Evolutionary conservation across 2,113 vertebrate species (phyloP), one percentile per base, ranked within the genome.

Genomic region (Bufo gargarizans): DNA sequence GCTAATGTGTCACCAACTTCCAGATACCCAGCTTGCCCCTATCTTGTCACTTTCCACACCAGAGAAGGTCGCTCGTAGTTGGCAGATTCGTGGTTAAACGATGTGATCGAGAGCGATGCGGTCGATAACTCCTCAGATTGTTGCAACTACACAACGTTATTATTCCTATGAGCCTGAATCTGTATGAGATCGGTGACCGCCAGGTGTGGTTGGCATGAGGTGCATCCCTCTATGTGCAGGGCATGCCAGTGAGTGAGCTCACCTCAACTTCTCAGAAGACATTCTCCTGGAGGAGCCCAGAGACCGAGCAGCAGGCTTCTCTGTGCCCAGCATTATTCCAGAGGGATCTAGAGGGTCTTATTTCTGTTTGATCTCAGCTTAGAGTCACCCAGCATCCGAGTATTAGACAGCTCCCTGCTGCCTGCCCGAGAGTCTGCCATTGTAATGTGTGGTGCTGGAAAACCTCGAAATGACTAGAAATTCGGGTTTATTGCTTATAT

Each of bases 291-390:
- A 58, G 69, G n/a, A 84, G 80, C 80, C 33, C 10, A 72, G 20
- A 86, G 85, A 87, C 45, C 22, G 58, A 86, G 65, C 67, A 72
- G 55, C 81, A 65, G 16, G 81, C 22, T 69, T 78, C 72, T 77
- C 72, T 89, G 43, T 84, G 78, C 56, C 72, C 87, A 47, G 58
- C 86, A 84, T 89, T 82, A 89, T 78, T 83, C 80, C 77, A 50
- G 67, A 58, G 59, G 86, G 87, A 61, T 78, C 81, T 88, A 71
- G 53, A 33, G 53, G 69, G 50, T 65, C 71, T 67, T 65, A 88
- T 47, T 88, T 88, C 79, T 88, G 87, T 89, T 89, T 89, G 87
- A 89, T 89, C 87, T 89, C 81, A 84, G 87, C 71, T 84, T 84
- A 82, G 20, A 13, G 59, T 88, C 81, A 56, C 72, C 74, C 61